A percentile compares a stretch with the other conserved stretches of the same genome.
Conservation (phyloP, 2,888 invertebrate genomes). For the Teleiodes luculella region DNA sequence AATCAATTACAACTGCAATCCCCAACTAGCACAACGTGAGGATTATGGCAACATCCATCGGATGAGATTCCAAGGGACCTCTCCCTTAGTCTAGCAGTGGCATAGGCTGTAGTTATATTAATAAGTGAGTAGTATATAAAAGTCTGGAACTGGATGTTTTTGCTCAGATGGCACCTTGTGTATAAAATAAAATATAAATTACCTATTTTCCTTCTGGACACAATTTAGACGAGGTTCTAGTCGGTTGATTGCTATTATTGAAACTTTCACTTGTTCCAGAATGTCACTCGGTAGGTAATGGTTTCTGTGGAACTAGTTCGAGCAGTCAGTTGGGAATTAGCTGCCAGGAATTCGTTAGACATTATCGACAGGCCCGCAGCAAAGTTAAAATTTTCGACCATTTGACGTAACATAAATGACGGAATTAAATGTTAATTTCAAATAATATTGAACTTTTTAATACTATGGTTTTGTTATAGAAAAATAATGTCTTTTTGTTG, state of each 20-base stretch:
- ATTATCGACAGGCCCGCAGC: slow-evolving; percentile 9
- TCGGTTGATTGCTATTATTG: slow-evolving; percentile 56
- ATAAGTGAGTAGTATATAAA: too few relatives aligned
- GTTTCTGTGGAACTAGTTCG: slow-evolving; percentile 42
- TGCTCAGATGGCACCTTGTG: neutral
- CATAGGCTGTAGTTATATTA: too few relatives aligned
- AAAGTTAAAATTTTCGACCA: slow-evolving; percentile 20
- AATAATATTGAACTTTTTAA: too few relatives aligned
- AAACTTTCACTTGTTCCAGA: slow-evolving; percentile 50
- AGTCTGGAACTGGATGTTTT: neutral
- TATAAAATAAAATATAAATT: neutral
- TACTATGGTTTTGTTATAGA: too few relatives aligned
- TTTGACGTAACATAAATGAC: too few relatives aligned
- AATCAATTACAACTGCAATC: too few relatives aligned
- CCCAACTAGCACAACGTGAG: too few relatives aligned
- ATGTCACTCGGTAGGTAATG: slow-evolving; percentile 49
- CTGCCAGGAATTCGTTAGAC: slow-evolving; percentile 31
- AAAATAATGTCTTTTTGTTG: too few relatives aligned
- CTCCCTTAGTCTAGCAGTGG: too few relatives aligned
- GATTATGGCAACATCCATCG: too few relatives aligned
- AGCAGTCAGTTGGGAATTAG: slow-evolving; percentile 30
- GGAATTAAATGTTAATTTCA: slow-evolving; percentile 34
- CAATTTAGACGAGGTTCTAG: slow-evolving; percentile 28
- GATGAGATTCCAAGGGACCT: too few relatives aligned
- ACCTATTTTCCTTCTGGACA: neutral